Evolutionary conservation across 2,113 vertebrate genomes (phyloP), one percentile per base, ranked within the genome.

Genomic region (Reinhardtius hippoglossoides): DNA sequence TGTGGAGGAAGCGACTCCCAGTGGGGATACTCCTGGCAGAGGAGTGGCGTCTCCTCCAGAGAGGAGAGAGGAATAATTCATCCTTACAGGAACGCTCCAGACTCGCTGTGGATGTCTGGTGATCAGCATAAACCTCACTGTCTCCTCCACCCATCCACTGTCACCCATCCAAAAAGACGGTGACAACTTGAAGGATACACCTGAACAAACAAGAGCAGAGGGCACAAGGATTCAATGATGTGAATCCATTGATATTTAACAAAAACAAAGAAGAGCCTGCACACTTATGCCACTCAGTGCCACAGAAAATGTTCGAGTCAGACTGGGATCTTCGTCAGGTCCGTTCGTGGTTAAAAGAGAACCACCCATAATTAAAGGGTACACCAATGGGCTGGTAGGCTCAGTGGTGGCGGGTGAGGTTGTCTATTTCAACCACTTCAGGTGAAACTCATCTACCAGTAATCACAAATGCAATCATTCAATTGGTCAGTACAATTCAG

Each of bases 1-100:
- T 87, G 81, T 58, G 37, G 82, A 87, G 70, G 84, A 88, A 88
- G 77, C 26, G 55, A 48, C 74, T 92, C 93, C 86, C 86, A 0
- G 21, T 67, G 83, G 86, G 57, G 80, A 78, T 76, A 76, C 72
- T 82, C 78, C 87, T 86, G 86, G 85, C 85, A 72, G 76, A 79
- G 59, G 44, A 64, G 46, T 31, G 2, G 71, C 16, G 61, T 86
- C 79, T 90, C 78, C 56, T 80, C 71, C 55, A 76, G 84, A 72
- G 68, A 77, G 59, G 44, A 26, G 73, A 63, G 63, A 75, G 75
- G 57, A 77, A 83, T 89, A 91, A 91, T 54, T 92, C 81, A 87
- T 81, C 76, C 24, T 71, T 50, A 8, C 54, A 61, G 27, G 61
- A 59, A 50, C 4, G 20, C 64, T 85, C 70, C 77, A 76, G 72